Evolutionary conservation across 2,888 invertebrate species (phyloP).

Genomic region (Saturnia japonica): DNA sequence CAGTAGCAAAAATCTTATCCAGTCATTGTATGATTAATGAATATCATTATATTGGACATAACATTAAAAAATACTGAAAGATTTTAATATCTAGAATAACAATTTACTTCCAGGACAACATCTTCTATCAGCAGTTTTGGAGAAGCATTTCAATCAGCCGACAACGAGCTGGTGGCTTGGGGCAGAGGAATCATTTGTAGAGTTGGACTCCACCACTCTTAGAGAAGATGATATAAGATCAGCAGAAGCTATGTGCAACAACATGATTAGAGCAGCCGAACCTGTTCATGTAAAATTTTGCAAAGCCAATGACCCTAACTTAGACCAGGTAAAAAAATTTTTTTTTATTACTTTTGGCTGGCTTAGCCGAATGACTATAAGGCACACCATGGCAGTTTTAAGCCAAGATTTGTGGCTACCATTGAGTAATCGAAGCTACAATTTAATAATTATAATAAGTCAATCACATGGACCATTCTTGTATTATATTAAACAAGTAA

Average conservation of each 20-base stretch:
- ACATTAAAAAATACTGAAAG: not conserved
- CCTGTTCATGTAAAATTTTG: slow-evolving; percentile 85
- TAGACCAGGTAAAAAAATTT: slow-evolving; percentile 65
- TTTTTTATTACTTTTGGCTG: not conserved
- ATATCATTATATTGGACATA: not conserved
- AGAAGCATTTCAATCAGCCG: slow-evolving; percentile 83
- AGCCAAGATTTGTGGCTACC: no score
- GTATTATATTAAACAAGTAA: no score
- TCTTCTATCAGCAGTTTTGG: slow-evolving; percentile 89
- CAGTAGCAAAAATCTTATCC: not conserved
- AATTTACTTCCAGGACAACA: slow-evolving; percentile 85
- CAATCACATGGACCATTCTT: no score
- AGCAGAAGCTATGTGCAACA: slow-evolving; percentile 85
- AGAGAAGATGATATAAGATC: slow-evolving; percentile 72
- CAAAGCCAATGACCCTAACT: slow-evolving; percentile 82
- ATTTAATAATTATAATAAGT: no score
- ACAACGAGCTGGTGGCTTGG: slow-evolving; percentile 94
- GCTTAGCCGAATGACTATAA: not conserved
- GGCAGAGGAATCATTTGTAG: slow-evolving; percentile 87
- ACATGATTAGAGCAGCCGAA: slow-evolving; percentile 84
- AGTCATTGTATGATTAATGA: not conserved
- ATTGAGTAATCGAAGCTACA: no score
- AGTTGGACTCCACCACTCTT: slow-evolving; percentile 82
- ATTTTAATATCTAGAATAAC: not conserved
- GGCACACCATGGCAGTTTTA: no score